Base-by-base conservation (phyloP, 2,888 invertebrate genomes). In the Trachelus iudaicus region DNA sequence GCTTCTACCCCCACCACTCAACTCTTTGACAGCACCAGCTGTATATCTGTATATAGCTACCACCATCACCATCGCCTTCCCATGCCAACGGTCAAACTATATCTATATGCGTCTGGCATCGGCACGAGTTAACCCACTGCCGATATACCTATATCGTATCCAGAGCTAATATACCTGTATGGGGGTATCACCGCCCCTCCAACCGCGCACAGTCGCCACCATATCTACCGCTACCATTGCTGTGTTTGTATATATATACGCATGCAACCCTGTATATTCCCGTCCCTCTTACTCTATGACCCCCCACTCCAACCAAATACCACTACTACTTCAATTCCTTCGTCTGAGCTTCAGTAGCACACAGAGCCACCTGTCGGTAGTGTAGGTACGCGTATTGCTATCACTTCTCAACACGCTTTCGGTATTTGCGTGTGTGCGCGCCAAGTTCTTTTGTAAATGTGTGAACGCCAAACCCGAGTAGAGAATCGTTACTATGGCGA, bases 401-500 rank as follows among this genome's bases (percentile, higher is more conserved):
- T 15, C 40, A 1, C 40, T 15, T 40, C 40, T 15, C 15, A 13
- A 40, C 15, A 40, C 15, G 15, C 40, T 40, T 30, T 71, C 76
- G n/a, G n/a, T 69, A 33, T 34, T 35, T n/a, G 11, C 69, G 69
- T 15, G 30, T 37, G 30, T n/a, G 30, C 15, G 37, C 40, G n/a
- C 40, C 34, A 31, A 30, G 40, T 40, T 40, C 13, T 34, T 68
- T 30, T 31, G 71, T 33, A 71, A 35, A 30, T 37, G 35, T 30
- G 35, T 34, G 40, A 40, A 40, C 40, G 15, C 40, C 40, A 40
- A 40, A 40, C 40, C 40, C 40, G 15, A 40, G 88, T 89, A 90
- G 90, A 89, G 90, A 91, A 91, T 91, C 91, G 89, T 91, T 91
- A 90, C 90, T 90, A 91, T 90, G 89, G 89, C 88, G 86, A 90